Evolutionary conservation across 2,888 invertebrate species (phyloP).

Genomic region (Heliconius charithonia): DNA sequence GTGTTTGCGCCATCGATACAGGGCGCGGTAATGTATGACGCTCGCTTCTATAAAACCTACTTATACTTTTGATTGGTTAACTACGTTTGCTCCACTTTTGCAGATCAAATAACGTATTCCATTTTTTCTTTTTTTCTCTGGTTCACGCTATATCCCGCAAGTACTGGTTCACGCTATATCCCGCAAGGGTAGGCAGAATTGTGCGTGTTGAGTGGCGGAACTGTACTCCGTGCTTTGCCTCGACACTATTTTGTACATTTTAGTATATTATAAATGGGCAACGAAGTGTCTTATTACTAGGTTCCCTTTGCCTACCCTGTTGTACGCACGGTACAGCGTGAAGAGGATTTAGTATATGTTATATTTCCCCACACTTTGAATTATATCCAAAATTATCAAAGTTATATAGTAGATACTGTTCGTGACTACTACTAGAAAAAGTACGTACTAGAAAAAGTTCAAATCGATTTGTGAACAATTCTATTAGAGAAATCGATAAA

Average conservation of each 20-base stretch:
- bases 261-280: too few relatives aligned
- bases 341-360: too few relatives aligned
- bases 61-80: slow-evolving; percentile 29
- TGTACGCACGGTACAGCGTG: too few relatives aligned
- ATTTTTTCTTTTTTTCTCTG: too few relatives aligned
- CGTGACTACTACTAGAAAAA: slow-evolving; percentile 6
- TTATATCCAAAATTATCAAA: background rate
- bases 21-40: slow-evolving; percentile 33
- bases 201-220: background rate
- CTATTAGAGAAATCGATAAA: slow-evolving; percentile 9
- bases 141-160: too few relatives aligned
- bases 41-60: slow-evolving; percentile 20
- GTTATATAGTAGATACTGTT: slow-evolving; percentile 12
- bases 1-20: slow-evolving; percentile 28
- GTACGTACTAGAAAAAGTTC: slow-evolving; percentile 27
- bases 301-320: too few relatives aligned
- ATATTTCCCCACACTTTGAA: background rate
- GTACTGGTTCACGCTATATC: too few relatives aligned
- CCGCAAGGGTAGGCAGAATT: background rate
- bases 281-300: too few relatives aligned
- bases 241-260: too few relatives aligned
- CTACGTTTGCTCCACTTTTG: background rate
- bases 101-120: background rate
- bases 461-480: slow-evolving; percentile 26
- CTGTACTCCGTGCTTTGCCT: too few relatives aligned